Evolutionary conservation across 1,140 invertebrate species (phyloP).

Genomic region (Hyposmocoma kahamanoa): DNA sequence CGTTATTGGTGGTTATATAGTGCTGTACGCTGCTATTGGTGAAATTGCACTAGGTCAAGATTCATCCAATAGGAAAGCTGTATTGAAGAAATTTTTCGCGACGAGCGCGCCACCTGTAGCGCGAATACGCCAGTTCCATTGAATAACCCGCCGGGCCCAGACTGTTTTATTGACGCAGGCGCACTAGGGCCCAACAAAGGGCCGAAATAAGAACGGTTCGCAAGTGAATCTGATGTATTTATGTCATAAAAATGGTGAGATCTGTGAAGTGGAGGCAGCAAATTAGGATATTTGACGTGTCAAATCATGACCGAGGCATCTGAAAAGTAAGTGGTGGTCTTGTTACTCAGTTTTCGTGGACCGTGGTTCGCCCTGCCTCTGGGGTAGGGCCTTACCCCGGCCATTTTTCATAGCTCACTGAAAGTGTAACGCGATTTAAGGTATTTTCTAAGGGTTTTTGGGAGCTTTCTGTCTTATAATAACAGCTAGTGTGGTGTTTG

Average conservation of each 20-base stretch:
- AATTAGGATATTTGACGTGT: conserved; percentile 81
- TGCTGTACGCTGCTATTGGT: conserved; percentile 37
- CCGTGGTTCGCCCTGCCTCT: conserved; percentile 49
- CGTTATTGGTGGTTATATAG: conserved; percentile 30
- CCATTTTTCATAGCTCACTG: conserved; percentile 59
- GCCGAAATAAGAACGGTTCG: conserved; percentile 64
- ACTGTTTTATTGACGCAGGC: conserved; percentile 66
- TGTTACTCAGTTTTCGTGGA: conserved; percentile 39
- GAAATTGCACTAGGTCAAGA: conserved; percentile 18
- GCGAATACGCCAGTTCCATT: conserved; percentile 53
- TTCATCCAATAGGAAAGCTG: conserved; percentile 33
- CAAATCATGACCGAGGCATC: conserved; percentile 84
- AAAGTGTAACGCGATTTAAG: conserved; percentile 36
- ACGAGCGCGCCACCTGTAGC: conserved; percentile 62
- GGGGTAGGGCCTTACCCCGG: conserved; percentile 66
- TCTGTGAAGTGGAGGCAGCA: conserved; percentile 79
- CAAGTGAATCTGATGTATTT: conserved; percentile 77
- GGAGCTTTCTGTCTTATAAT: not conserved
- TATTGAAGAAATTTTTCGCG: conserved; percentile 33
- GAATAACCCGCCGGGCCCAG: conserved; percentile 62
- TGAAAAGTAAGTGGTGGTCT: conserved; percentile 79
- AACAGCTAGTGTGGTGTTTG: not conserved
- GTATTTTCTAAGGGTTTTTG: conserved; percentile 17
- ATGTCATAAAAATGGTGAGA: conserved; percentile 81
- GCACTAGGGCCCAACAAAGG: conserved; percentile 70